phyloP scores from a whole-genome alignment of 2,888 invertebrate species.

The Lordiphosa fenestrarum region DNA sequence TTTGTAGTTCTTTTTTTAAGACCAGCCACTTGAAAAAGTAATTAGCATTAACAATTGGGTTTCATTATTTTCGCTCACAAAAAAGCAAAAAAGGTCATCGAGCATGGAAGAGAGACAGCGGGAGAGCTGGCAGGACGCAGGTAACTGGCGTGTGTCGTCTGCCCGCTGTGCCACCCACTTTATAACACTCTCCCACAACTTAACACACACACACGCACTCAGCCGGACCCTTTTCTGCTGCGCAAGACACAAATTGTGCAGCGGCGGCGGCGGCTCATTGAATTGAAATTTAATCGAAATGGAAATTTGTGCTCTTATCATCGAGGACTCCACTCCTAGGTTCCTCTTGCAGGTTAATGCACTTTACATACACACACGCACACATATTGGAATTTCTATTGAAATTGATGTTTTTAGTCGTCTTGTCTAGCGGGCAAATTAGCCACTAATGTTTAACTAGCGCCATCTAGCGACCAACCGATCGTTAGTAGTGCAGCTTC shows the following conservation, averaged over 20 bases:
- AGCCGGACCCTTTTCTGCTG: conserved; percentile 3
- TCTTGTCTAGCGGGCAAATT: too few relatives aligned
- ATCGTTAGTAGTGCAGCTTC: too few relatives aligned
- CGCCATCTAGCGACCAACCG: too few relatives aligned
- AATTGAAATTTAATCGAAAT: too few relatives aligned
- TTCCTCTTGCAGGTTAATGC: too few relatives aligned
- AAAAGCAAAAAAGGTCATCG: conserved; percentile 8
- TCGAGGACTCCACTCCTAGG: too few relatives aligned
- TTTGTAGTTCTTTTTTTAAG: conserved; percentile 5
- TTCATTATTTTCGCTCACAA: conserved; percentile 29
- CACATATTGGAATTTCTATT: neutral
- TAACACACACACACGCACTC: too few relatives aligned
- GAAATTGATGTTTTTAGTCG: conserved; percentile 7
- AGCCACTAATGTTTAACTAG: too few relatives aligned
- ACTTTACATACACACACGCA: too few relatives aligned
- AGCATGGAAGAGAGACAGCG: conserved; percentile 10
- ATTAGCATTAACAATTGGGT: conserved; percentile 39
- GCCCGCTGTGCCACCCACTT: conserved; percentile 49
- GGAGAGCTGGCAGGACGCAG: conserved; percentile 24
- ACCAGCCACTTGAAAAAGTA: conserved; percentile 53
- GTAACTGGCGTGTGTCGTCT: conserved; percentile 51
- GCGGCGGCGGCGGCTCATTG: too few relatives aligned
- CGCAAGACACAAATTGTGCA: too few relatives aligned
- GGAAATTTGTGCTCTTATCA: neutral
- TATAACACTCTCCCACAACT: too few relatives aligned